phyloP scores from a whole-genome alignment of 1,140 invertebrate genomes.

The Drosophila subobscura region DNA sequence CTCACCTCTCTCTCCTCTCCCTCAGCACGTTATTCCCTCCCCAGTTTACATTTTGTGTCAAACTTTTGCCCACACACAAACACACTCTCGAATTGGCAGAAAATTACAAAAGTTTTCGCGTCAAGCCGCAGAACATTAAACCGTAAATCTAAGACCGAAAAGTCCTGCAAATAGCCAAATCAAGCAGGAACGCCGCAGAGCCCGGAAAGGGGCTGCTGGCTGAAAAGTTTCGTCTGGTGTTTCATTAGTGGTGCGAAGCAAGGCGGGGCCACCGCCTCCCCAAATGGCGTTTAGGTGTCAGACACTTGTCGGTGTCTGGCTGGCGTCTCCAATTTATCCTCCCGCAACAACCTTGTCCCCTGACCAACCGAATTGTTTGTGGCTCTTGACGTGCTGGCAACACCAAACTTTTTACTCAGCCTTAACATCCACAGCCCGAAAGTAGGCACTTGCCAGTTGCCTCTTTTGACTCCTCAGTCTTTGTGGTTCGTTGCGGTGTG shows the following conservation, averaged over 20 bases:
- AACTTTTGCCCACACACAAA: constrained; percentile 36
- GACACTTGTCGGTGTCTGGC: constrained; percentile 8
- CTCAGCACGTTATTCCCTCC: not conserved
- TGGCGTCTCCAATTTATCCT: constrained; percentile 17
- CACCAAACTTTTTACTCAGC: constrained; percentile 33
- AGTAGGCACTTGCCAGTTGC: constrained; percentile 37
- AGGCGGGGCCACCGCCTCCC: not conserved
- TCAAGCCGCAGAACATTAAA: constrained; percentile 26
- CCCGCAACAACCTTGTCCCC: not conserved
- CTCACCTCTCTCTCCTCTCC: not conserved
- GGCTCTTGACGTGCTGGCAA: constrained; percentile 47
- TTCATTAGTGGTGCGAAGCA: constrained; percentile 29
- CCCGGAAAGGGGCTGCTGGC: not conserved
- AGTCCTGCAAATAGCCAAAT: constrained; percentile 15
- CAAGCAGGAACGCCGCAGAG: not conserved
- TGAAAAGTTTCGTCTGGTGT: constrained; percentile 37
- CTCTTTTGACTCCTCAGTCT: constrained; percentile 6
- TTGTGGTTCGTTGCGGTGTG: too few relatives aligned
- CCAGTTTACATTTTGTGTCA: not conserved
- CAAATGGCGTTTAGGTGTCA: constrained; percentile 24
- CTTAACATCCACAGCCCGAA: constrained; percentile 44
- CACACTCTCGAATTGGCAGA: constrained; percentile 3
- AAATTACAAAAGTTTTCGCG: constrained; percentile 33
- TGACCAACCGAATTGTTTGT: constrained; percentile 3
- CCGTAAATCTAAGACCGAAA: constrained; percentile 38